Evolutionary conservation across 1,140 invertebrate genomes (phyloP), one percentile per base, ranked within the genome.

Genomic region (Nasonia longicornis): DNA sequence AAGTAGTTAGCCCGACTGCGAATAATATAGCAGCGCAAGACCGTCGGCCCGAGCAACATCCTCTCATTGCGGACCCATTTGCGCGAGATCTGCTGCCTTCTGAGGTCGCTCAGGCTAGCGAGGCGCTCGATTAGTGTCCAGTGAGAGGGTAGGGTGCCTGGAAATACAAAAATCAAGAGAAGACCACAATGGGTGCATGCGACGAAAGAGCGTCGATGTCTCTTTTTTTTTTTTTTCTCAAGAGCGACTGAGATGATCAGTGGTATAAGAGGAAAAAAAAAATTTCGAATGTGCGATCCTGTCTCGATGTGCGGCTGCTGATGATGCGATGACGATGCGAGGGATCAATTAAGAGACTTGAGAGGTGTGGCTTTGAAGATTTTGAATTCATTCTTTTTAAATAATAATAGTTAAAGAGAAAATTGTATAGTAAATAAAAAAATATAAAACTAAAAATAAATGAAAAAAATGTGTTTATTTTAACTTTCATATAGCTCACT

Each of bases 21-120:
- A 80, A 83, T 14, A 16, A 83, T 11, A 70, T 26, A 38, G 31
- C 66, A 64, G 42, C 77, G 77, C 52, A 69, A 16, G 35, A 80
- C 42, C 16, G 42, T n/a, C 16, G 83, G 73, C 6, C 78, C 74
- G 31, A 63, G 38, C 48, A 84, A 71, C 48, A 77, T 16, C n/a
- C 78, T 71, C 76, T 90, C 89, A 77, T 87, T 87, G 80, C 86
- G 86, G 81, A 85, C 85, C 89, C 89, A 90, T 45, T 91, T 89
- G 86, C 89, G 86, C 69, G 84, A 80, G 80, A 91, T 88, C 82
- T 90, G 89, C 84, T 89, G 89, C 82, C 87, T 84, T 83, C 87
- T 90, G 73, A 90, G 86, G 84, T 90, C 87, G 83, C 88, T 90
- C 84, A 89, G 82, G 80, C 90, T 89, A 77, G 87, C 85, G 82